Conservation (phyloP, 2,797 vertebrate species). For the Myoxocephalus aenaeus region DNA sequence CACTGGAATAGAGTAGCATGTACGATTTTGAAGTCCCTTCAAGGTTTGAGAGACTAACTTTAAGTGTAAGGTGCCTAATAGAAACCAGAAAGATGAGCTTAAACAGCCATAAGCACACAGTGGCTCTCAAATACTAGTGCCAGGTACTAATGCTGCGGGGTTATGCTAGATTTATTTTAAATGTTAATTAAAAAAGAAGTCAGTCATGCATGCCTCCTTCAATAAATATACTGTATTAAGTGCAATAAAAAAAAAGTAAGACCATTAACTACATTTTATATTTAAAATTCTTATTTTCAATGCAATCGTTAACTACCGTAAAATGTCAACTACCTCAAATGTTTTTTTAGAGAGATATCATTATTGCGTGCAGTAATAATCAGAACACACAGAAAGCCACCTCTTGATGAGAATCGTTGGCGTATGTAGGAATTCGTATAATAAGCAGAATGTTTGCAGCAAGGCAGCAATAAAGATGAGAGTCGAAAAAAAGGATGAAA, state of each 20-base stretch:
- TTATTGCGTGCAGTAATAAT: neutral
- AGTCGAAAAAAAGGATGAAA: conserved; percentile 58
- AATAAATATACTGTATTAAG: neutral
- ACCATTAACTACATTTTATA: neutral
- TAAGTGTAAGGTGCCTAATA: too few species aligned
- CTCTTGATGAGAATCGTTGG: conserved; percentile 13
- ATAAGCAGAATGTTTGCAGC: conserved; percentile 41
- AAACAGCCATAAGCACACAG: neutral
- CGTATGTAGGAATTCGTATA: conserved; percentile 19
- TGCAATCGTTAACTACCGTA: neutral
- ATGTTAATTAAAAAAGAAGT: neutral
- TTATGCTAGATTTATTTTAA: neutral
- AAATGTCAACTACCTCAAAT: neutral
- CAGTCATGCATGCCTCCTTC: neutral
- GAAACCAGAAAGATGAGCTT: neutral
- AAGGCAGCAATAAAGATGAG: conserved; percentile 47
- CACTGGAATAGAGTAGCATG: neutral
- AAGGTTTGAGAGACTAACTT: neutral
- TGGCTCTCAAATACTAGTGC: neutral
- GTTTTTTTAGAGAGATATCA: neutral
- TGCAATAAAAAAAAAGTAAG: neutral
- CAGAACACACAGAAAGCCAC: neutral
- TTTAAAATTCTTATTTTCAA: neutral
- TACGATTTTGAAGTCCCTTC: neutral
- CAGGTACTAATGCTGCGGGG: neutral